Evolutionary conservation across 2,797 vertebrate species (phyloP), one percentile per base, ranked within the genome.

Genomic region (Taeniopygia guttata): DNA sequence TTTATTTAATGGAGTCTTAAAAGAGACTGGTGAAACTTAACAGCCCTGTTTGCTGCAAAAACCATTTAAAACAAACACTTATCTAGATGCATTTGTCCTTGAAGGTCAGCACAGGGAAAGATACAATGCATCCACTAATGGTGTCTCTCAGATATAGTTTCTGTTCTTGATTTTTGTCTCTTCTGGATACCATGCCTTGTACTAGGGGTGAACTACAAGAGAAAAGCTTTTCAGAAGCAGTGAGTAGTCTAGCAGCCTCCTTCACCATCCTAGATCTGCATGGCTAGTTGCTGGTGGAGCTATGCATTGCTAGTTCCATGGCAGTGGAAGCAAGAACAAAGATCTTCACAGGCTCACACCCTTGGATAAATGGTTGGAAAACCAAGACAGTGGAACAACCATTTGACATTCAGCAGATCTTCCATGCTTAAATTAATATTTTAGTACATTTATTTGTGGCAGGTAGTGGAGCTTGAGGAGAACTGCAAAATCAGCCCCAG

Each of bases 181-280:
- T 13, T 82, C 25, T 74, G 38, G 26, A 29, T 54, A 29, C 32
- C 3, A 2, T 56, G 45, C 70, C 69, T 69, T 90, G 17, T 88
- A 27, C 55, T 80, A 40, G 58, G 43, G 49, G n/a, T 72, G 49
- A 88, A 78, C 64, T 74, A 85, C 38, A 79, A 70, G 54, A 93
- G 15, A 93, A 93, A 80, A 80, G 32, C 18, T 96, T 95, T 95
- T 76, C 89, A 94, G 73, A 91, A 84, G 76, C 62, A 77, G 70
- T 69, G 76, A 93, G 30, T 72, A 40, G 16, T 63, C n/a, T 77
- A 60, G 38, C 49, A 80, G 49, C 13, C 8, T 55, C 19, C 13
- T 10, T 62, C 5, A 25, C 4, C 3, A 0, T 49, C 51, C 40
- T 55, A n/a, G 59, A 73, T 56, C 60, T 56, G 29, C 26, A n/a